A percentile compares a stretch with the other conserved stretches of the same genome.
phyloP scores from a whole-genome alignment of 1,140 invertebrate genomes.

The Panagrolaimus sp. region DNA sequence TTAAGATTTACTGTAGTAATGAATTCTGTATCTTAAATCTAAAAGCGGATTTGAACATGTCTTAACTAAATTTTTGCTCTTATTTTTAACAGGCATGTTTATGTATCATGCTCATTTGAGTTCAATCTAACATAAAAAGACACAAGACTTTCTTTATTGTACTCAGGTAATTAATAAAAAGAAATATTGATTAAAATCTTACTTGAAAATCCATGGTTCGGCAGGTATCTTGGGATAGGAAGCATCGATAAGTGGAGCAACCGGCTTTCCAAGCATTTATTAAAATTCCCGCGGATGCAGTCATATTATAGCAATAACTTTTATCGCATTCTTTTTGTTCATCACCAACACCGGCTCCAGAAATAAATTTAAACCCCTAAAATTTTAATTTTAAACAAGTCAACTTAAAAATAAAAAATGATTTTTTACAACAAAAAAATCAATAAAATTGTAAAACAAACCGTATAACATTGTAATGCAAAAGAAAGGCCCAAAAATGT shows the following conservation, averaged over 20 bases:
- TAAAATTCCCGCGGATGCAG: constrained; percentile 29
- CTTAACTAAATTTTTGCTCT: no score
- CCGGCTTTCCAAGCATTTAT: constrained; percentile 29
- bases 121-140: neutral
- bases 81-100: constrained; percentile 23
- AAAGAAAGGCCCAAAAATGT: no score
- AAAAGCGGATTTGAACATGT: no score
- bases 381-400: constrained; percentile 21
- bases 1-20: no score
- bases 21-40: no score
- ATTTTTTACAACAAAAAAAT: neutral
- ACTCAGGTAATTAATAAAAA: neutral
- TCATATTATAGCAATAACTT: constrained; percentile 37
- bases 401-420: neutral
- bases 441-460: neutral
- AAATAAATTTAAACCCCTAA: constrained; percentile 36
- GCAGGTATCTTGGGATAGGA: constrained; percentile 16
- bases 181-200: neutral
- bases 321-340: constrained; percentile 30
- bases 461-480: no score
- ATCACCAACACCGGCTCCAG: constrained; percentile 31
- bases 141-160: neutral
- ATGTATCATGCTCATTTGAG: constrained; percentile 20
- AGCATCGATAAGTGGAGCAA: constrained; percentile 27
- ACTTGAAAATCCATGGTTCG: constrained; percentile 1